Base-by-base conservation (phyloP, 2,113 vertebrate genomes). In the Zosterops borbonicus region DNA sequence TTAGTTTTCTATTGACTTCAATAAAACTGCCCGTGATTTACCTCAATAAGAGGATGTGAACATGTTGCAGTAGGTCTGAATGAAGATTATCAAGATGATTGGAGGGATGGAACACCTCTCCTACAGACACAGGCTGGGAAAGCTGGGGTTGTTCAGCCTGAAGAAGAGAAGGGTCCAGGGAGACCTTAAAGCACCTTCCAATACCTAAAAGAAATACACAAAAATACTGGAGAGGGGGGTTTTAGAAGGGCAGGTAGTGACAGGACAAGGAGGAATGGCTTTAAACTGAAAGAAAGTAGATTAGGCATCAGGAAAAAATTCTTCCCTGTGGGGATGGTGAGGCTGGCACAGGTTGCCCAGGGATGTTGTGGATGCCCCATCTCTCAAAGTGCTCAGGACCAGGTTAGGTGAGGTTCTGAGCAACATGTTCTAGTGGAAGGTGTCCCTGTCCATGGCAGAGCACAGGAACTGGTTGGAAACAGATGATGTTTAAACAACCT, bases 401-500 rank as follows among this genome's bases (percentile, higher is more conserved):
- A 24, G 21, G 12, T 76, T 63, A 22, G 27, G 28, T 77, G 64
- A 18, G 35, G 18, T 41, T 63, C 64, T 49, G 35, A 24, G 15
- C 56, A 77, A 4, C 12, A 3, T 37, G 22, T 17, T 53, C 24
- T 47, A 9, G 8, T 41, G 47, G 15, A 77, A 56, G 3, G 6
- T 70, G 41, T 69, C 31, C 14, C 25, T 49, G 6, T 35, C 35
- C 10, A 8, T 42, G 35, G 56, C 35, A 46, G 47, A 53, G 41
- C 33, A 69, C 0, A 0, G 39, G 12, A 6, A 12, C 49, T 63
- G 14, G 3, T 1, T 62, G 22, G 41, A 77, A 70, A 27, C 42
- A 23, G 31, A 31, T 49, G 31, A 33, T 63, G 1, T 42, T 55
- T 83, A 42, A 90, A 70, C 64, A 63, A 14, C 42, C 7, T 9